Conservation (phyloP, 2,113 vertebrate species). For the Chamaea fasciata region DNA sequence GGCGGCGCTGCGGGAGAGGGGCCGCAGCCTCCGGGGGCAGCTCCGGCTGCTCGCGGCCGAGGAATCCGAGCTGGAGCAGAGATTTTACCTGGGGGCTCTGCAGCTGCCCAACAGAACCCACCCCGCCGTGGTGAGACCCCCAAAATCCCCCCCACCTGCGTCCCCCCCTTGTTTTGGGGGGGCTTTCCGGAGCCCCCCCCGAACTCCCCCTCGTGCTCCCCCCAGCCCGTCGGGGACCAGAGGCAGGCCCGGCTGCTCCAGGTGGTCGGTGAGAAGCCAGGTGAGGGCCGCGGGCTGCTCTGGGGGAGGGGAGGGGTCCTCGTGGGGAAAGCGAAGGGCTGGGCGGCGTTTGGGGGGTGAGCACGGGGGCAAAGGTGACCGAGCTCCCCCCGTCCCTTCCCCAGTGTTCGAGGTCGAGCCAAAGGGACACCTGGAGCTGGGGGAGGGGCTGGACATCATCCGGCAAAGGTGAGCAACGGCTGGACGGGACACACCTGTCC, state of each 20-base stretch:
- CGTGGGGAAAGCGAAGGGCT: no score
- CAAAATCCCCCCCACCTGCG: no score
- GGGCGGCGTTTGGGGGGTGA: no score
- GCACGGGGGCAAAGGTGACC: background rate
- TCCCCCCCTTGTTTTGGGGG: no score
- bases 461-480: constrained; percentile 78
- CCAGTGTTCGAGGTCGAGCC: constrained; percentile 85
- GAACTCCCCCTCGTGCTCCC: background rate
- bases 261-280: constrained; percentile 81
- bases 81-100: constrained; percentile 79
- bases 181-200: no score
- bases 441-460: constrained; percentile 84
- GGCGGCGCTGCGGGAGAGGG: constrained; percentile 62
- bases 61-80: constrained; percentile 73
- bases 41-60: constrained; percentile 67
- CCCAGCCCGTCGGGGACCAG: constrained; percentile 86
- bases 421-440: constrained; percentile 85
- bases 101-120: constrained; percentile 80
- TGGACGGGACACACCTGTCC: background rate
- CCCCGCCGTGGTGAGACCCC: background rate
- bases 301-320: no score
- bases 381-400: no score
- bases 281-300: constrained; percentile 33
- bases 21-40: constrained; percentile 73
- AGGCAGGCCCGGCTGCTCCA: constrained; percentile 82